These are phyloP conservation scores for Drosophila kurseongensis DNA, from an alignment of 1,140 invertebrate genomes.

Conservation along the genomic window DNA sequence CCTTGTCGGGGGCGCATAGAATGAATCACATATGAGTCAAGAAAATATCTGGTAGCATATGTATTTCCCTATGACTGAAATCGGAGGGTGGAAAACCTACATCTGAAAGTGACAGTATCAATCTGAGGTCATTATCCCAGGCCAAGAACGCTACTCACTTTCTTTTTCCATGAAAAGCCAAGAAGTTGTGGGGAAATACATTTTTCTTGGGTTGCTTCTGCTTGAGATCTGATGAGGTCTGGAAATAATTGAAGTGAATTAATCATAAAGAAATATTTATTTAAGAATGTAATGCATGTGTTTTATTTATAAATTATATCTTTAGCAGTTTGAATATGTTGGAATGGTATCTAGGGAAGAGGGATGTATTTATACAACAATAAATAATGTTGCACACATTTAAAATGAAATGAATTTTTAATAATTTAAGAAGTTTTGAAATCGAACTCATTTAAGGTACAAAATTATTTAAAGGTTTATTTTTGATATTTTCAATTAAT, in stretches of 20 bases:
- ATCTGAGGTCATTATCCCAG: constrained; percentile 30
- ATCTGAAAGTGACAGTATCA: constrained; percentile 43
- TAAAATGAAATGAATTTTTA: no score
- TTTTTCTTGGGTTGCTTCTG: not conserved
- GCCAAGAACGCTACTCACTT: constrained; percentile 3
- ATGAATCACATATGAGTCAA: constrained; percentile 51
- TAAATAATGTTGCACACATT: no score
- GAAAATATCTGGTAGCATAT: constrained; percentile 14
- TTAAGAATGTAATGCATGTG: not conserved
- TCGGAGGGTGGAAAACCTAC: constrained; percentile 19
- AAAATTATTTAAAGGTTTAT: no score
- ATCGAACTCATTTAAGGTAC: no score
- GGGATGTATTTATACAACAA: no score
- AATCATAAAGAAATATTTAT: not conserved
- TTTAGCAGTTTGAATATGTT: no score
- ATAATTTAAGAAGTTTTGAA: no score
- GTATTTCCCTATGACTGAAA: not conserved
- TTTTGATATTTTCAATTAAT: no score
- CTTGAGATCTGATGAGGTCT: not conserved
- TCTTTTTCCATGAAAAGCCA: not conserved
- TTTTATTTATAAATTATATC: no score
- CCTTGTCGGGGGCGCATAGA: constrained; percentile 3
- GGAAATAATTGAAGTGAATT: not conserved
- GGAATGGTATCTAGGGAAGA: no score
- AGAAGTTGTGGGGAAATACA: not conserved